Conservation (phyloP, 2,113 vertebrate genomes). For the Empidonax alnorum region DNA sequence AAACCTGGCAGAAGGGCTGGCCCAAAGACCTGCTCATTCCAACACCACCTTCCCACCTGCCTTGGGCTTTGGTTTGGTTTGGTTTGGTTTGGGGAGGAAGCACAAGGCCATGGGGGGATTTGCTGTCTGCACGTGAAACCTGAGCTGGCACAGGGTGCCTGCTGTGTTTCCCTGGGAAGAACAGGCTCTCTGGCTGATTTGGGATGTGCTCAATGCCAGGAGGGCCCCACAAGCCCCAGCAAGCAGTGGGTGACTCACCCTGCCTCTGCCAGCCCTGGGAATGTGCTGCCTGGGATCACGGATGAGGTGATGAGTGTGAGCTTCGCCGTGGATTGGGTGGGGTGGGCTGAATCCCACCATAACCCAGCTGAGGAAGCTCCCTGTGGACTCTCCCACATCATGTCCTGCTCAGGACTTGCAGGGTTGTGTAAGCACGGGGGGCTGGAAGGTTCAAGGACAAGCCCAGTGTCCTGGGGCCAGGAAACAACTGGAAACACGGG, state of each 20-base stretch:
- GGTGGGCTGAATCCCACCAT: not conserved
- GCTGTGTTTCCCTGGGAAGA: not conserved
- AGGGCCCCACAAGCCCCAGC: constrained; percentile 35
- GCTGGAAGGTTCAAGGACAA: not conserved
- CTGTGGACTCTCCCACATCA: not conserved
- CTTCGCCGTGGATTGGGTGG: not conserved
- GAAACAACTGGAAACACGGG: too few species aligned
- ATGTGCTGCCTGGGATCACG: not conserved
- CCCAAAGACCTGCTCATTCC: not conserved
- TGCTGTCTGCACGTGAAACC: not conserved
- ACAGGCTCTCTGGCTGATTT: not conserved
- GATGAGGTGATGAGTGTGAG: not conserved
- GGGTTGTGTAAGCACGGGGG: not conserved
- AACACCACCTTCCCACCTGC: not conserved
- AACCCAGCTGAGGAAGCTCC: not conserved
- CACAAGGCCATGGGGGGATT: not conserved
- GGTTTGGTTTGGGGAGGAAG: not conserved
- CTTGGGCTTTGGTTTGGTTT: not conserved
- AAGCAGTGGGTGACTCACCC: constrained; percentile 29
- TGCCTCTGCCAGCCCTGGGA: constrained; percentile 28
- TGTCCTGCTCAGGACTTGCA: fast-evolving
- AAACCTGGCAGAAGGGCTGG: not conserved
- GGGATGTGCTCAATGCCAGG: not conserved
- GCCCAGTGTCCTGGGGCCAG: not conserved
- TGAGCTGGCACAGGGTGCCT: not conserved